phyloP scores from a whole-genome alignment of 2,797 vertebrate genomes.

The Pachyuromys duprasi region DNA sequence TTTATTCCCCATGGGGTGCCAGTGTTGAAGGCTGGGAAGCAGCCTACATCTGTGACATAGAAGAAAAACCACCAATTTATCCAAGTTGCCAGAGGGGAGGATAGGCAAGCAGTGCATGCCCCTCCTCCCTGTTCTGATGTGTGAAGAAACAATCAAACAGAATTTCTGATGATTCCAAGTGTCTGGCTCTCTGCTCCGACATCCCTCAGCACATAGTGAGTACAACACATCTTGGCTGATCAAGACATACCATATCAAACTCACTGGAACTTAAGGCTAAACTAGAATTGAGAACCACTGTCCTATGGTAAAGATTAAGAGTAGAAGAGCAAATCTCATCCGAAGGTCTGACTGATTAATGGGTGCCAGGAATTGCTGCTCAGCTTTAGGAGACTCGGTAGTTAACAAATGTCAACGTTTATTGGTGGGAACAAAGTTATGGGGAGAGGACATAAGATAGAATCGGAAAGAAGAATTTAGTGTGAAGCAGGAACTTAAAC shows the following conservation, averaged over 20 bases:
- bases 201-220: rapidly evolving
- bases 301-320: not conserved
- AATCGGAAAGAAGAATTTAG: slow-evolving; percentile 61
- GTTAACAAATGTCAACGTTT: slow-evolving; percentile 65
- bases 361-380: not conserved
- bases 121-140: rapidly evolving
- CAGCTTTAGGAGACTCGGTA: not conserved
- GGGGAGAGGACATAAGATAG: slow-evolving; percentile 52
- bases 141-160: not conserved
- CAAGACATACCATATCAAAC: rapidly evolving
- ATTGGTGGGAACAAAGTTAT: slow-evolving; percentile 65
- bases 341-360: not conserved
- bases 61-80: not conserved
- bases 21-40: no score
- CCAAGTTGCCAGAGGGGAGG: not conserved
- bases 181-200: not conserved
- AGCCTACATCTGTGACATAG: rapidly evolving
- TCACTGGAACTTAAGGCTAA: not conserved
- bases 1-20: rapidly evolving
- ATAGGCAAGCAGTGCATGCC: rapidly evolving
- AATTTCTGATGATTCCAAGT: not conserved
- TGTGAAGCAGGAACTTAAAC: slow-evolving; percentile 33
- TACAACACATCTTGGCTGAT: rapidly evolving
- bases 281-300: not conserved
- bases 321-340: not conserved